Conservation (phyloP, 2,113 vertebrate genomes). For the Anhinga anhinga region DNA sequence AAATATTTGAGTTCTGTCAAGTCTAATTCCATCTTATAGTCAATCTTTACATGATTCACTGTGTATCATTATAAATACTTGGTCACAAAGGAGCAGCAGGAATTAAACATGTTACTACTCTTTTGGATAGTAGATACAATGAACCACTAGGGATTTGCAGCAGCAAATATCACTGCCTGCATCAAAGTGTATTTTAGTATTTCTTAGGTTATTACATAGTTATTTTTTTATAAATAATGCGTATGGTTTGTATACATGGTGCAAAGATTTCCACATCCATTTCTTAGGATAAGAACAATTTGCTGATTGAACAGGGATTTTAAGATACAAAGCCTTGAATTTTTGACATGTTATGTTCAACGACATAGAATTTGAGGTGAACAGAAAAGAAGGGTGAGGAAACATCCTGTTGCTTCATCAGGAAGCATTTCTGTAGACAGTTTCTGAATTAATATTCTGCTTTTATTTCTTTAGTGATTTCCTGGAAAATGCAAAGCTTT, state of each 20-base stretch:
- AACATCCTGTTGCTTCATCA: not conserved
- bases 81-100: not conserved
- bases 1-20: not conserved
- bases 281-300: not conserved
- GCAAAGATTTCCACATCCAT: not conserved
- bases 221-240: not conserved
- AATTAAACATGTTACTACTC: not conserved
- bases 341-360: not conserved
- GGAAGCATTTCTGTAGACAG: not conserved
- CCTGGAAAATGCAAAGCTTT: not conserved
- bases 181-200: not conserved
- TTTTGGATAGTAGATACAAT: not conserved
- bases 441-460: not conserved
- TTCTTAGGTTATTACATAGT: not conserved
- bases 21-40: not conserved
- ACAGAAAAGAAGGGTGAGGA: not conserved
- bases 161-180: not conserved
- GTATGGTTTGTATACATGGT: not conserved
- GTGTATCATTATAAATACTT: not conserved
- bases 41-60: not conserved
- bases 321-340: not conserved
- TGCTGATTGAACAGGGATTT: not conserved
- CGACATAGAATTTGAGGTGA: not conserved
- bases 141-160: not conserved
- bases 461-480: not conserved